phyloP scores from a whole-genome alignment of 1,140 invertebrate genomes.

The Aleiodes sp. region DNA sequence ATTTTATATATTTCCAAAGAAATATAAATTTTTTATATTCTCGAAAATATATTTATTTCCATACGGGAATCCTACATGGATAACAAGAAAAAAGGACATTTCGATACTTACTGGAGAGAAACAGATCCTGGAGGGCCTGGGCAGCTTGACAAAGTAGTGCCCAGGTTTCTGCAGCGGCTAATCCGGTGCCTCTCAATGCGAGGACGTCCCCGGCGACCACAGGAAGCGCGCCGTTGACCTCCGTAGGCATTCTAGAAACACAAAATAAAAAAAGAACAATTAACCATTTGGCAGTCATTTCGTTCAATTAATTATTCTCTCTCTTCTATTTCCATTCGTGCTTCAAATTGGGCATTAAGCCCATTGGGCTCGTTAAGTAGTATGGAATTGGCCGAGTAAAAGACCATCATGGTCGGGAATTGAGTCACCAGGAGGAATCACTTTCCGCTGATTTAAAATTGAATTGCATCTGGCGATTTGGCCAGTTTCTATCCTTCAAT shows the following conservation, averaged over 20 bases:
- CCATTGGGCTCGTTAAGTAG: too few species aligned
- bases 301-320: too few species aligned
- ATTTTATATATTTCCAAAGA: too few species aligned
- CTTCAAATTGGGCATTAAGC: too few species aligned
- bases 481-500: neutral
- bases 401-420: too few species aligned
- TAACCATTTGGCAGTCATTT: too few species aligned
- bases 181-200: slow-evolving; percentile 65
- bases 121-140: slow-evolving; percentile 72
- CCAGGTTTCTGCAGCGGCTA: slow-evolving; percentile 70
- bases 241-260: slow-evolving; percentile 59
- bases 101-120: slow-evolving; percentile 70
- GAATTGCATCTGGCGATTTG: neutral
- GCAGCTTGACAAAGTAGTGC: slow-evolving; percentile 71
- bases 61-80: too few species aligned
- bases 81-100: too few species aligned
- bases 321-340: too few species aligned
- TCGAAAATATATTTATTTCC: too few species aligned
- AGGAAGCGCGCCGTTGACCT: slow-evolving; percentile 55
- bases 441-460: neutral
- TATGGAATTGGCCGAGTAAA: too few species aligned
- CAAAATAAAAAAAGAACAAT: neutral
- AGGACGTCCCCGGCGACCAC: slow-evolving; percentile 66
- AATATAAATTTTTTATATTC: too few species aligned
- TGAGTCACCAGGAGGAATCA: neutral